phyloP scores from a whole-genome alignment of 2,113 vertebrate species.

The Eira barbara region DNA sequence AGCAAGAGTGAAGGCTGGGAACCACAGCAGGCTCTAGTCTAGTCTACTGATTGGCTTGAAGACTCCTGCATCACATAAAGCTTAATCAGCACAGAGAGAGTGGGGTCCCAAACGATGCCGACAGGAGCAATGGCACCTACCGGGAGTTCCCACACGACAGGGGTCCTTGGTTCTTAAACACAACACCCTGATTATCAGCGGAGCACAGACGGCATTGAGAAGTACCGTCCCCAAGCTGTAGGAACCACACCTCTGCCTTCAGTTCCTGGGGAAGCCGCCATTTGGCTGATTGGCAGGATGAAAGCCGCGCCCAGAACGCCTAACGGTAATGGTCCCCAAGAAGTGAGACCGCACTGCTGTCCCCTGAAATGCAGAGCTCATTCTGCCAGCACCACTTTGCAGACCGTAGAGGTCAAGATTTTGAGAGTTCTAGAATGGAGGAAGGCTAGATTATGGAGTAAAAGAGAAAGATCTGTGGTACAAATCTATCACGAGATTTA shows the following conservation, averaged over 20 bases:
- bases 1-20: too few species aligned
- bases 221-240: background rate
- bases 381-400: background rate
- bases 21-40: too few species aligned
- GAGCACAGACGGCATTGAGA: background rate
- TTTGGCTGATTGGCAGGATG: background rate
- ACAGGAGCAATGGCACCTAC: background rate
- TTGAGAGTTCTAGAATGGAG: background rate
- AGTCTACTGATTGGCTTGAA: background rate
- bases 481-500: too few species aligned
- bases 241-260: accelerated
- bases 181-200: background rate
- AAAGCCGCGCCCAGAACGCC: background rate
- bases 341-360: background rate
- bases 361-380: background rate
- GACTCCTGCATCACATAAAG: background rate
- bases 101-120: background rate
- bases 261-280: background rate
- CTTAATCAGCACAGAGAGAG: background rate
- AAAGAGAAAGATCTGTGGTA: background rate
- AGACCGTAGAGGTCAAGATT: too few species aligned
- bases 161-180: background rate
- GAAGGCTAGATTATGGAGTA: background rate
- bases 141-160: too few species aligned
- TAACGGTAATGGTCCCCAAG: background rate